These are phyloP conservation scores for Pluvianellus socialis DNA, from an alignment of 2,113 vertebrate genomes.

Conservation along the genomic window DNA sequence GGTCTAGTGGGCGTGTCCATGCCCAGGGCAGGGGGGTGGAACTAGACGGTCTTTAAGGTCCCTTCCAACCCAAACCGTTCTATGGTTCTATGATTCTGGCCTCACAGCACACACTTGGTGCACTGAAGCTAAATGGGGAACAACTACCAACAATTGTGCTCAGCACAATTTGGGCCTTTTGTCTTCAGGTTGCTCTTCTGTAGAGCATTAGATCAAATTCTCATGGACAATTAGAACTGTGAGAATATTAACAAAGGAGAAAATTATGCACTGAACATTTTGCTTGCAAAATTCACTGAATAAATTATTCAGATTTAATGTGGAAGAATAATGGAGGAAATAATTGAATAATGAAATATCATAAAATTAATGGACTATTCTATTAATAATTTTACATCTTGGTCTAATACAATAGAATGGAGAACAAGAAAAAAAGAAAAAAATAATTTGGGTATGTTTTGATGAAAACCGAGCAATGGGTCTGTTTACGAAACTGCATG, in stretches of 20 bases:
- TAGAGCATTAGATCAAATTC: constrained; percentile 45
- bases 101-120: not conserved
- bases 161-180: not conserved
- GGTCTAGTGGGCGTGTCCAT: no score
- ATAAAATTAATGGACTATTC: constrained; percentile 51
- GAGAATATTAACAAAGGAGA: constrained; percentile 64
- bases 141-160: not conserved
- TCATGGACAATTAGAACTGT: constrained; percentile 51
- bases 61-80: no score
- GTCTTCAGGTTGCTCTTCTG: not conserved
- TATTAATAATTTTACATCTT: constrained; percentile 53
- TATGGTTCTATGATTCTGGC: no score
- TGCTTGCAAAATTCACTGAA: constrained; percentile 71
- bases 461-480: not conserved
- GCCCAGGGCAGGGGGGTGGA: no score
- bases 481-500: not conserved
- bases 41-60: no score
- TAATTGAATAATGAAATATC: constrained; percentile 69
- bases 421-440: not conserved
- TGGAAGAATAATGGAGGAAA: constrained; percentile 66
- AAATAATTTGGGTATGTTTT: not conserved
- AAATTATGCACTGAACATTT: constrained; percentile 60
- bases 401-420: not conserved
- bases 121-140: not conserved
- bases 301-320: constrained; percentile 68